A percentile compares a stretch with the other conserved stretches of the same genome.
phyloP scores from a whole-genome alignment of 2,888 invertebrate genomes.

The Lochmaea capreae region DNA sequence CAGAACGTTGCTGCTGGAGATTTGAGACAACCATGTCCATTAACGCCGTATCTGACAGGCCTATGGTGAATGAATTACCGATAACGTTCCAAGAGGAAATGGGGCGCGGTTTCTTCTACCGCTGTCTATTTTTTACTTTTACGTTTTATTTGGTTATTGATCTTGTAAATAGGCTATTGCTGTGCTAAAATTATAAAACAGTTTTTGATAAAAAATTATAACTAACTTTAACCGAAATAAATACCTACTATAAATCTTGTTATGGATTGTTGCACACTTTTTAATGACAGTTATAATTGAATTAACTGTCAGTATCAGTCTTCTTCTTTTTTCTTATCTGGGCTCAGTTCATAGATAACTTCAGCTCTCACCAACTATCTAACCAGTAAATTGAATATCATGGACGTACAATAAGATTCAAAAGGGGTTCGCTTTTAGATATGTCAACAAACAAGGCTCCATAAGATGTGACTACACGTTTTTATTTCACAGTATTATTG shows the following conservation, averaged over 20 bases:
- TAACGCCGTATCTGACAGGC: conserved; percentile 89
- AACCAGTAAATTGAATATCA: no score
- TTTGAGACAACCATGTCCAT: conserved; percentile 95
- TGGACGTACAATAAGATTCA: no score
- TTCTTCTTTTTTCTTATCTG: no score
- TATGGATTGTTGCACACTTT: conserved; percentile 19
- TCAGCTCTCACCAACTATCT: no score
- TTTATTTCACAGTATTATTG: no score
- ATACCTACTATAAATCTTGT: conserved; percentile 2
- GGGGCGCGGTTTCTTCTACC: conserved; percentile 37
- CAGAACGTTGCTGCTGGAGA: conserved; percentile 92
- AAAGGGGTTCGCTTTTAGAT: no score
- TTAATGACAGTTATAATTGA: not conserved
- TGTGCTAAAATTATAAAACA: not conserved
- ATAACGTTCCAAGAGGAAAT: conserved; percentile 24
- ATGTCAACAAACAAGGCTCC: no score
- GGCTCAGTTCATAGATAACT: no score
- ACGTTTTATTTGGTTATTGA: conserved; percentile 9
- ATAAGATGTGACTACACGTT: no score
- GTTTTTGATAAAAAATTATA: not conserved
- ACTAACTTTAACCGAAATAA: not conserved
- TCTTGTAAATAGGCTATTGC: not conserved
- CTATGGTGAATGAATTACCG: conserved; percentile 73
- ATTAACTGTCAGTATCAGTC: not conserved
- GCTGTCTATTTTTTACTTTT: conserved; percentile 23